phyloP scores from a whole-genome alignment of 1,140 invertebrate genomes.

The Dendrolimus punctatus region DNA sequence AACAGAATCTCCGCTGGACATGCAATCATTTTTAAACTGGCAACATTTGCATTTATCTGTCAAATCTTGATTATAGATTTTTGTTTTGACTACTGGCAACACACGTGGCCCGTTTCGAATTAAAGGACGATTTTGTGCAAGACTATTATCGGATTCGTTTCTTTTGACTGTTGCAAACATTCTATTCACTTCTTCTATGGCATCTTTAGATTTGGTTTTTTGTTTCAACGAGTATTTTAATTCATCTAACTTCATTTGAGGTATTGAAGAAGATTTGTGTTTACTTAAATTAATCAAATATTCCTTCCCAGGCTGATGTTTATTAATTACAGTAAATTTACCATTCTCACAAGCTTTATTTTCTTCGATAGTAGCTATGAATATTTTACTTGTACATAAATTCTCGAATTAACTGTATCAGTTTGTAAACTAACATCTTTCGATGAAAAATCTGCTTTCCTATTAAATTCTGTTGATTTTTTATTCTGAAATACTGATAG shows the following conservation, averaged over 20 bases:
- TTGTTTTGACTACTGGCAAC: constrained; percentile 50
- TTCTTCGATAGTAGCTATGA: constrained; percentile 33
- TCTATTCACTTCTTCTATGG: constrained; percentile 55
- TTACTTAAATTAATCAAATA: constrained; percentile 32
- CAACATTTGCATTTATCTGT: constrained; percentile 25
- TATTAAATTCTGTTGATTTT: constrained; percentile 25
- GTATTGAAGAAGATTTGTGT: constrained; percentile 56
- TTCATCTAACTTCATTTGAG: constrained; percentile 60
- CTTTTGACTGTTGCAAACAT: constrained; percentile 52
- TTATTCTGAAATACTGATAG: constrained; percentile 49
- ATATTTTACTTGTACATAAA: constrained; percentile 22
- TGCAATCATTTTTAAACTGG: constrained; percentile 25
- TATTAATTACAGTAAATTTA: constrained; percentile 33
- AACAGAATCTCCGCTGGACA: constrained; percentile 49
- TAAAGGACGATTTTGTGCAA: constrained; percentile 35
- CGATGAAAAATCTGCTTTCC: constrained; percentile 11
- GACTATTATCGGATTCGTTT: constrained; percentile 14
- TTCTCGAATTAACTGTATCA: no score
- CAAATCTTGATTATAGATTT: neutral
- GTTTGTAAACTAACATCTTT: no score
- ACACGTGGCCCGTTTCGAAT: constrained; percentile 47
- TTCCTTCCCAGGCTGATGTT: constrained; percentile 24
- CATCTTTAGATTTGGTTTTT: constrained; percentile 49
- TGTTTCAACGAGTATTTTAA: constrained; percentile 46
- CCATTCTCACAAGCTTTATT: constrained; percentile 14